Evolutionary conservation across 2,113 vertebrate species (phyloP).

Genomic region (Notiomystis cincta): DNA sequence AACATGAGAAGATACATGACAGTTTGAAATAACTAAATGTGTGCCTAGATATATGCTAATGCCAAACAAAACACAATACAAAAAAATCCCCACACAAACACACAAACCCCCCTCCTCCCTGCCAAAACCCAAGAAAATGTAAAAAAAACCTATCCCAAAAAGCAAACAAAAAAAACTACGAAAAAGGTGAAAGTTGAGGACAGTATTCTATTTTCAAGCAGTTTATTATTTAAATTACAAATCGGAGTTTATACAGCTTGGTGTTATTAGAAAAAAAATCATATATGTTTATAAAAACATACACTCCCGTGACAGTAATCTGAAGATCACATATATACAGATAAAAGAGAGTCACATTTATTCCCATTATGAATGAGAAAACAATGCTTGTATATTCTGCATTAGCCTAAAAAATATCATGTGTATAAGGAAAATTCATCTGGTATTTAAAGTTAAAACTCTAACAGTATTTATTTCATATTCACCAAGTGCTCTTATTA

Average conservation of each 20-base stretch:
- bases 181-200: background rate
- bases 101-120: accelerated
- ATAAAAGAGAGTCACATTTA: background rate
- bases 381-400: background rate
- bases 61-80: background rate
- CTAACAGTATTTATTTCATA: background rate
- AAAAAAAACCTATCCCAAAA: background rate
- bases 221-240: background rate
- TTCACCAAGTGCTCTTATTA: background rate
- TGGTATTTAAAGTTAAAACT: background rate
- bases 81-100: background rate
- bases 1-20: background rate
- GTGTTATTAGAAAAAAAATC: background rate
- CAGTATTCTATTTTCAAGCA: background rate
- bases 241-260: background rate
- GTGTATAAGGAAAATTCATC: background rate
- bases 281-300: background rate
- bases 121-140: background rate
- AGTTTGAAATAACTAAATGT: background rate
- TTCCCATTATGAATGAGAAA: background rate
- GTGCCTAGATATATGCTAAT: background rate
- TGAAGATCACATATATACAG: background rate
- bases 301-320: background rate
- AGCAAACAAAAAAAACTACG: accelerated
- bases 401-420: background rate